Percentiles rank a stretch among this genome's conserved stretches.
phyloP scores from a whole-genome alignment of 2,888 invertebrate genomes.

The Poecilus cupreus region DNA sequence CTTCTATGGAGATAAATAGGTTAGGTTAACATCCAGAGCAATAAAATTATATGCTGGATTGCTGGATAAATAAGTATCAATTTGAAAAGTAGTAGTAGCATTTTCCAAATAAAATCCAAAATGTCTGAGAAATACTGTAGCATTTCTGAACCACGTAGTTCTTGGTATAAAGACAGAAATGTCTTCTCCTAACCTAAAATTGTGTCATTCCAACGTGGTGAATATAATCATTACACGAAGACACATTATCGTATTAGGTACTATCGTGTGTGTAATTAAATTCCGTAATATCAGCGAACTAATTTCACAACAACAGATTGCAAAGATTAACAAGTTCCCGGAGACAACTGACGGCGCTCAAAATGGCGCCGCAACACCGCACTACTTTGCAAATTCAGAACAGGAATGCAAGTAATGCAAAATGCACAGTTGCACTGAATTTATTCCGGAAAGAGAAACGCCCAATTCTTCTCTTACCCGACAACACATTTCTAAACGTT shows the following conservation, averaged over 20 bases:
- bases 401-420: slow-evolving; percentile 47
- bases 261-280: slow-evolving; percentile 50
- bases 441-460: not conserved
- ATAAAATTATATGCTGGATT: too few species aligned
- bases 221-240: slow-evolving; percentile 20
- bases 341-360: slow-evolving; percentile 23
- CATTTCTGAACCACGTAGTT: not conserved
- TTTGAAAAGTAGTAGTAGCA: too few species aligned
- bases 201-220: not conserved
- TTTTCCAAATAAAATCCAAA: too few species aligned
- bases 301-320: slow-evolving; percentile 47
- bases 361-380: not conserved
- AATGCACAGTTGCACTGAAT: slow-evolving; percentile 29
- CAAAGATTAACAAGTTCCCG: slow-evolving; percentile 41
- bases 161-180: not conserved
- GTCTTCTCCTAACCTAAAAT: not conserved
- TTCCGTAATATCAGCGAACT: slow-evolving; percentile 46
- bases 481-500: not conserved
- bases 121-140: too few species aligned
- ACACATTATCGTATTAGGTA: slow-evolving; percentile 37
- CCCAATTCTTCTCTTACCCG: not conserved
- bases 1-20: too few species aligned
- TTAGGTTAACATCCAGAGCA: too few species aligned
- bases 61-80: too few species aligned
- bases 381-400: not conserved